phyloP scores from a whole-genome alignment of 2,113 vertebrate genomes.

The Fukomys damarensis region DNA sequence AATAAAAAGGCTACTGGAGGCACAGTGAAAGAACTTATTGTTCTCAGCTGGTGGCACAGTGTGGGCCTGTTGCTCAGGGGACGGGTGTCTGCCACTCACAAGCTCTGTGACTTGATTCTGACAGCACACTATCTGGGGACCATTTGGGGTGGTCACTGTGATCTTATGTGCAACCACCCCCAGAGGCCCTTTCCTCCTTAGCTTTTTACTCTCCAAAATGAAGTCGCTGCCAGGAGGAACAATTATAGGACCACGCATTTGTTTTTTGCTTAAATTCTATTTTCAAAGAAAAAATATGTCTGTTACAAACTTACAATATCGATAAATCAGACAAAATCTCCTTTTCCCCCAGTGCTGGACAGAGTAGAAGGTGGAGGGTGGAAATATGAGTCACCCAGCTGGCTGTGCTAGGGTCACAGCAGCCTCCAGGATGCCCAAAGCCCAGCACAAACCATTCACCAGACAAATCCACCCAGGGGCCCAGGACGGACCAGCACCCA shows the following conservation, averaged over 20 bases:
- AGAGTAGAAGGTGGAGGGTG: slow-evolving; percentile 49
- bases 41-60: not conserved
- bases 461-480: slow-evolving; percentile 66
- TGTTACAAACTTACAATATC: slow-evolving; percentile 2
- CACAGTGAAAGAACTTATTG: slow-evolving; percentile 76
- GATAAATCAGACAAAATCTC: slow-evolving; percentile 57
- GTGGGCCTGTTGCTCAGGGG: not conserved
- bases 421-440: slow-evolving; percentile 57
- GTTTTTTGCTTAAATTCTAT: slow-evolving; percentile 40
- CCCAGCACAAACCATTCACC: slow-evolving; percentile 64
- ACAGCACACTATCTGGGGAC: slow-evolving; percentile 64
- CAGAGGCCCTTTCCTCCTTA: not conserved
- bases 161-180: not conserved
- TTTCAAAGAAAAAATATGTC: not conserved
- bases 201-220: slow-evolving; percentile 17
- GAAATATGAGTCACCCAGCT: slow-evolving; percentile 69
- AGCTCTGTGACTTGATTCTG: not conserved
- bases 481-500: slow-evolving; percentile 32
- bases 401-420: not conserved
- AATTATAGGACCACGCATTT: fast-evolving
- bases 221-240: not conserved
- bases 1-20: slow-evolving; percentile 53
- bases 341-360: not conserved
- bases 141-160: not conserved
- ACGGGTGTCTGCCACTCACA: not conserved